Percentiles rank a stretch among this genome's conserved stretches.
These are phyloP conservation scores for Cephus pulcher DNA, from an alignment of 2,888 invertebrate genomes.

Conservation along the genomic window DNA sequence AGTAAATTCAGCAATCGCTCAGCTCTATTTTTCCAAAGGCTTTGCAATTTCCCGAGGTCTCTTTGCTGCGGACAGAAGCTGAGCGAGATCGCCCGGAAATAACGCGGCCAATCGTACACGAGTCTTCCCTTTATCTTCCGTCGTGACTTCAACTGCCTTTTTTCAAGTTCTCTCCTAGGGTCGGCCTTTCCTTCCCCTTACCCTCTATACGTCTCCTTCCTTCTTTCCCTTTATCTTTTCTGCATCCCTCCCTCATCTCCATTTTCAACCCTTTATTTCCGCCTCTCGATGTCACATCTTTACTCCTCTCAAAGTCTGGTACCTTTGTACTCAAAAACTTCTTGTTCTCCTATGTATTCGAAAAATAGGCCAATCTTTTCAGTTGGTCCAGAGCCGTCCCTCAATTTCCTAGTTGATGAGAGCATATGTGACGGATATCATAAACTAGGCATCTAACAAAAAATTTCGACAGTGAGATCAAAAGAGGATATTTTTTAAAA, in stretches of 20 bases:
- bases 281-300: not conserved
- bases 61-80: slow-evolving; percentile 32
- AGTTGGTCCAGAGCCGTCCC: not conserved
- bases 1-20: slow-evolving; percentile 30
- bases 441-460: not conserved
- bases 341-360: not conserved
- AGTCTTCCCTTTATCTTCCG: slow-evolving; percentile 14
- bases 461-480: not conserved
- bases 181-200: not conserved
- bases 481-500: too few relatives aligned
- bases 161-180: not conserved
- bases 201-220: not conserved
- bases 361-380: not conserved
- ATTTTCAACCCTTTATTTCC: not conserved
- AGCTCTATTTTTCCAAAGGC: slow-evolving; percentile 32
- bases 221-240: slow-evolving; percentile 1
- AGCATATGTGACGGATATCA: not conserved
- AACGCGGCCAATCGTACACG: slow-evolving; percentile 44
- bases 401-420: not conserved
- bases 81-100: slow-evolving; percentile 45
- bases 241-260: not conserved
- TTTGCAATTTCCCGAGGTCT: slow-evolving; percentile 36
- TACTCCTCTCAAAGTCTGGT: not conserved
- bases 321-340: not conserved
- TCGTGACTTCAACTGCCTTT: slow-evolving; percentile 1